Evolutionary conservation across 2,888 invertebrate genomes (phyloP).

Genomic region (Hanleya hanleyi): DNA sequence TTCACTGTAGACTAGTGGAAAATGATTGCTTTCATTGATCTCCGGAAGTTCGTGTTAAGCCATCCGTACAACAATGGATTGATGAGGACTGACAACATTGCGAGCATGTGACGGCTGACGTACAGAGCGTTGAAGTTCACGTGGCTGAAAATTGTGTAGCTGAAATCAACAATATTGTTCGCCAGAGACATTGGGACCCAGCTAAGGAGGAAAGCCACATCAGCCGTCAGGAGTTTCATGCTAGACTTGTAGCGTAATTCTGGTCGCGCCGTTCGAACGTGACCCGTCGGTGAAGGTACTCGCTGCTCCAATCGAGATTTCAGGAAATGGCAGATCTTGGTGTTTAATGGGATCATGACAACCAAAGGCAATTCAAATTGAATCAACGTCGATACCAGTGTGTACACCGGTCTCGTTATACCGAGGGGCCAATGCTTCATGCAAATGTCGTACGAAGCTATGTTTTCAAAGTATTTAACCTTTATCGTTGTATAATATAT

Average conservation of each 20-base stretch:
- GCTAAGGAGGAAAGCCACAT: slow-evolving; percentile 43
- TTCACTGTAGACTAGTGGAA: background rate
- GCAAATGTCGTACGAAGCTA: slow-evolving; percentile 70
- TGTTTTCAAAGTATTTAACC: slow-evolving; percentile 50
- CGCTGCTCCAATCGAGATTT: slow-evolving; percentile 56
- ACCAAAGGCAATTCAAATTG: slow-evolving; percentile 55
- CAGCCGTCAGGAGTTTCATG: slow-evolving; percentile 54
- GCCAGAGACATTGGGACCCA: slow-evolving; percentile 44
- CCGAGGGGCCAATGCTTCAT: slow-evolving; percentile 53
- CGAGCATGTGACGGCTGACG: slow-evolving; percentile 39
- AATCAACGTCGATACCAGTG: slow-evolving; percentile 43
- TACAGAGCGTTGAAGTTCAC: slow-evolving; percentile 60
- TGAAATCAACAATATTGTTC: slow-evolving; percentile 43
- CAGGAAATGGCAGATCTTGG: slow-evolving; percentile 68
- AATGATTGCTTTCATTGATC: background rate
- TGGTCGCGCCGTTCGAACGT: slow-evolving; percentile 30
- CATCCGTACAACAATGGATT: slow-evolving; percentile 46
- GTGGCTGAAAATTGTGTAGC: slow-evolving; percentile 34
- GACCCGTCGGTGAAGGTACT: slow-evolving; percentile 26
- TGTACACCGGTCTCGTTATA: slow-evolving; percentile 40
- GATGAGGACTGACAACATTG: slow-evolving; percentile 41
- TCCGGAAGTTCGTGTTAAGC: slow-evolving; percentile 41
- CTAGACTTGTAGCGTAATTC: slow-evolving; percentile 54
- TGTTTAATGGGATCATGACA: slow-evolving; percentile 50
- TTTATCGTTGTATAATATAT: slow-evolving; percentile 49